Evolutionary conservation across 2,888 invertebrate genomes (phyloP), one percentile per base, ranked within the genome.

Genomic region (Zaprionus obscuricornis): DNA sequence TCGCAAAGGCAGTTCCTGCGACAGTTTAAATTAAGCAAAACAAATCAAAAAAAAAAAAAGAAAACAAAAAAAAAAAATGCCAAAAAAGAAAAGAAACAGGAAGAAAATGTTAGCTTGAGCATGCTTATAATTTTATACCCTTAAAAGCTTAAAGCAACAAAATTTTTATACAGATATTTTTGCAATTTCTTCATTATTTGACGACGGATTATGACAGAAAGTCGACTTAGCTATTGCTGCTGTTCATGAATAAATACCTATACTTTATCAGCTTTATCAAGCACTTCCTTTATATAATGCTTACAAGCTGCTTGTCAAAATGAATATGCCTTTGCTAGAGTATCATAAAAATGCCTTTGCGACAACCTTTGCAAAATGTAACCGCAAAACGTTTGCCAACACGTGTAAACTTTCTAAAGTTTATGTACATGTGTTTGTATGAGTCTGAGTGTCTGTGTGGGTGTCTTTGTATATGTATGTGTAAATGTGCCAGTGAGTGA

Each of bases 11-110:
- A 77, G 54, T 55, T 52, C 31, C 37, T 58, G 65, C 64, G 69
- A 60, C 70, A 73, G 74, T 59, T 68, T 42, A 81, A 84, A 84
- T 77, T 70, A 72, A 69, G 84, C 65, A 82, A 74, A 74, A 54
- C 59, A 63, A 57, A 47, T 36, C 46, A 13, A 40, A 55, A 40
- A 50, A 52, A 29, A 29, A 50, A 39, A 34, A 31, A 5, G 22
- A 34, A 31, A 47, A 22, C 31, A n/a, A 26, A 33, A 11, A 42
- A 36, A 33, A 37, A 36, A 65, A 33, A 43, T 42, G 27, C 8
- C 34, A 49, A 24, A 40, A 34, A 10, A 39, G 40, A 34, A 34
- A n/a, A 4, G 26, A 4, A n/a, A n/a, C n/a, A n/a, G n/a, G n/a
- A n/a, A n/a, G n/a, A n/a, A n/a, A n/a, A n/a, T n/a, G n/a, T n/a